A percentile compares a stretch with the other conserved stretches of the same genome.
These are phyloP conservation scores for Samia ricini DNA, from an alignment of 1,140 invertebrate genomes.

Conservation along the genomic window DNA sequence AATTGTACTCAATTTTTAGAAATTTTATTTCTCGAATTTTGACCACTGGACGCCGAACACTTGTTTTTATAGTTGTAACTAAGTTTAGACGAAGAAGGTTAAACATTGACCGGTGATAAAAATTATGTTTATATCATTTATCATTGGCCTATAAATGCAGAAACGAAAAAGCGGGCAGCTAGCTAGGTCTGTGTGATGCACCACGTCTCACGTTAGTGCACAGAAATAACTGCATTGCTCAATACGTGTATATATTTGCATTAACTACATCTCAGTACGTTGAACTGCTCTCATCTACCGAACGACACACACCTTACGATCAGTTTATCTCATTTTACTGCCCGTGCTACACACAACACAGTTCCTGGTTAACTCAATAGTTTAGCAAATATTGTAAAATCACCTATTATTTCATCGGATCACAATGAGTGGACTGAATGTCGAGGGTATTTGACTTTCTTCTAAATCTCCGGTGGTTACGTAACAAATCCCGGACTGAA, in stretches of 20 bases:
- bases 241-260: conserved; percentile 59
- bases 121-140: conserved; percentile 10
- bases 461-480: conserved; percentile 23
- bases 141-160: conserved; percentile 36
- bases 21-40: too few relatives aligned
- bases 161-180: conserved; percentile 26
- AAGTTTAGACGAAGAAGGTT: too few relatives aligned
- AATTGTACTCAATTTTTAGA: too few relatives aligned
- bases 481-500: conserved; percentile 19
- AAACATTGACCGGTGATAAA: too few relatives aligned
- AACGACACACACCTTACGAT: conserved; percentile 47
- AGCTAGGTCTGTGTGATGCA: conserved; percentile 32
- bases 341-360: conserved; percentile 51
- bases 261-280: conserved; percentile 66
- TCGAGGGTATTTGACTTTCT: conserved; percentile 47
- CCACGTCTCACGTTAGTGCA: conserved; percentile 39
- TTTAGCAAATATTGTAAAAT: conserved; percentile 3
- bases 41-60: too few relatives aligned
- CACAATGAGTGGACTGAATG: conserved; percentile 53
- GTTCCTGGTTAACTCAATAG: conserved; percentile 10
- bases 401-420: conserved; percentile 9
- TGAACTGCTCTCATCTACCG: conserved; percentile 67
- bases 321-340: conserved; percentile 64
- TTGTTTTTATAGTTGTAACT: too few relatives aligned
- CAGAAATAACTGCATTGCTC: conserved; percentile 70